Conservation (phyloP, 2,113 vertebrate genomes). For the Chunga burmeisteri region DNA sequence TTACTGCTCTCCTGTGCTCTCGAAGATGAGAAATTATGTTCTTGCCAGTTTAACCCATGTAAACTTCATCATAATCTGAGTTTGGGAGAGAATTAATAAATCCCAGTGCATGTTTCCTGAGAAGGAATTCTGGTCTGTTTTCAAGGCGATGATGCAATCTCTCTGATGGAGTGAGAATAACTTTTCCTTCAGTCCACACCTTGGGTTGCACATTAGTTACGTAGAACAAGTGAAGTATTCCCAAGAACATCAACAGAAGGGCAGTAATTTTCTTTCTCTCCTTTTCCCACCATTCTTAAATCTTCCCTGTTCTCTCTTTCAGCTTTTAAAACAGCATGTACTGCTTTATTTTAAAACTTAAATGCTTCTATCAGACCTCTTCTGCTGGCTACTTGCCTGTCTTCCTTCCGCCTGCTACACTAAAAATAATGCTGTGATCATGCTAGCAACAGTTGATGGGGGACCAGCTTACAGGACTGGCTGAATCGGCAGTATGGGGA, state of each 20-base stretch:
- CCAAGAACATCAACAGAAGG: background rate
- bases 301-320: background rate
- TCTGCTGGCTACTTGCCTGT: background rate
- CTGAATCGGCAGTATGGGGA: background rate
- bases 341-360: background rate
- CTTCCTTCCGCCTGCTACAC: background rate
- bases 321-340: background rate
- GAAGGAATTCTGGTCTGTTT: slow-evolving; percentile 42
- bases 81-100: slow-evolving; percentile 32
- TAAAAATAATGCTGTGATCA: background rate
- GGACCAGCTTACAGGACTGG: background rate
- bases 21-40: slow-evolving; percentile 2
- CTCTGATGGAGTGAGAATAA: slow-evolving; percentile 1
- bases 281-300: slow-evolving; percentile 1
- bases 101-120: slow-evolving; percentile 12
- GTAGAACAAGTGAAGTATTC: background rate
- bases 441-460: background rate
- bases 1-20: slow-evolving; percentile 29
- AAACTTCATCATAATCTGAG: slow-evolving; percentile 8
- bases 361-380: background rate
- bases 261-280: background rate
- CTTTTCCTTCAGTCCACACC: background rate
- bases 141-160: slow-evolving; percentile 37
- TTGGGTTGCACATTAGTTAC: background rate
- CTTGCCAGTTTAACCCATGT: slow-evolving; percentile 12